Evolutionary conservation across 1,140 invertebrate species (phyloP).

Genomic region (Drosophila parvula): DNA sequence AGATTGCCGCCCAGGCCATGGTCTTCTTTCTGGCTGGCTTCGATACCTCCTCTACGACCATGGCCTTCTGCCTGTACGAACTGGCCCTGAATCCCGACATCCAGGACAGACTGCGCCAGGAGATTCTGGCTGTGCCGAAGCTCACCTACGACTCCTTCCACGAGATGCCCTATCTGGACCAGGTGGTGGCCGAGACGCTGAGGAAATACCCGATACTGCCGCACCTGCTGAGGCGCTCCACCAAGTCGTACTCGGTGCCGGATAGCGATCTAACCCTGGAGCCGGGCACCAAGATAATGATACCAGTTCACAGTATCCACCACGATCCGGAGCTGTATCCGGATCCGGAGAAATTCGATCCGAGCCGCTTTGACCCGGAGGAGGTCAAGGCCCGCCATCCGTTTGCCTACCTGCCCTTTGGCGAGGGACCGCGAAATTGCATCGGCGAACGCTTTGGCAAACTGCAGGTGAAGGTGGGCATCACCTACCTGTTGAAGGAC

Average conservation of each 20-base stretch:
- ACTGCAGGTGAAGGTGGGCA: constrained; percentile 84
- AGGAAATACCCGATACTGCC: constrained; percentile 85
- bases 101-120: constrained; percentile 86
- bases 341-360: constrained; percentile 88
- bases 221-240: constrained; percentile 59
- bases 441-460: constrained; percentile 85
- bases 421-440: constrained; percentile 85
- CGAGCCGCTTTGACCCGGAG: constrained; percentile 87
- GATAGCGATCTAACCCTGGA: constrained; percentile 79
- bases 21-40: constrained; percentile 87
- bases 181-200: constrained; percentile 79
- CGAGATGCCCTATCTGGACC: constrained; percentile 86
- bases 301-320: constrained; percentile 87
- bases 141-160: constrained; percentile 86
- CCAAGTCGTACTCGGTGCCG: constrained; percentile 66
- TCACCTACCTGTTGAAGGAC: constrained; percentile 60
- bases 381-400: constrained; percentile 83
- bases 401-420: constrained; percentile 86
- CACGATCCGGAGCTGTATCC: constrained; percentile 87
- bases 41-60: constrained; percentile 87
- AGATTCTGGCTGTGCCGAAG: constrained; percentile 85
- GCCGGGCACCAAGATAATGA: constrained; percentile 68
- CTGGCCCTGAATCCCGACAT: constrained; percentile 86
- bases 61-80: constrained; percentile 86
- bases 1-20: constrained; percentile 82